Evolutionary conservation across 2,888 invertebrate genomes (phyloP), one percentile per base, ranked within the genome.

Genomic region (Rhagonycha lutea): DNA sequence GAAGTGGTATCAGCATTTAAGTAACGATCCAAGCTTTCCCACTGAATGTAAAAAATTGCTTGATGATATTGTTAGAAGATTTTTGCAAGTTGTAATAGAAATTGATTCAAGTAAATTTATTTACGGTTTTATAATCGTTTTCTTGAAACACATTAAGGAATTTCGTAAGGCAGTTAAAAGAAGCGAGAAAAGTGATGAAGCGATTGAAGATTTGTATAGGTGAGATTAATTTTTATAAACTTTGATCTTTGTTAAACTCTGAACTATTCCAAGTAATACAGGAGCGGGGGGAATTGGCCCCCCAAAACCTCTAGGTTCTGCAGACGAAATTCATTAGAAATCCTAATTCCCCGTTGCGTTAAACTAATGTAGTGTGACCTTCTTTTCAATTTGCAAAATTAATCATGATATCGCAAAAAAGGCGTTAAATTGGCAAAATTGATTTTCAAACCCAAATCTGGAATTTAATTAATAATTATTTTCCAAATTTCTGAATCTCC

Each of bases 61-160:
- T 14, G 87, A 86, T 78, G 86, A 87, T 70, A 84, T 89, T 75
- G 84, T 89, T 61, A 83, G 83, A 61, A 86, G 87, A 78, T 80
- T 90, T 23, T 83, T 86, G 23, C 84, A 86, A 72, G 86, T 88
- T 75, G 82, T 88, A 74, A 79, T 85, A 62, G 80, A 85, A 74
- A 84, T 89, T 61, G 88, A 89, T 78, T 86, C 87, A 74, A 84
- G 87, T 68, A 85, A 86, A 75, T 79, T 90, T 60, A 81, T 86
- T 11, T 87, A 89, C 77, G 89, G 88, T 29, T 75, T 87, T 63
- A 85, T 91, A 18, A 90, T 91, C 69, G 88, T 93, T 72, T 85
- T 91, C 63, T 87, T 91, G 24, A 89, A 89, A 68, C 93, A 93
- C 83, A 85, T 92, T 14, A 92, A 92, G 81, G 93, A 93, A 82